Percentiles rank a stretch among this genome's conserved stretches.
Evolutionary conservation across 2,113 vertebrate species (phyloP).

Genomic region (Bufo bufo): DNA sequence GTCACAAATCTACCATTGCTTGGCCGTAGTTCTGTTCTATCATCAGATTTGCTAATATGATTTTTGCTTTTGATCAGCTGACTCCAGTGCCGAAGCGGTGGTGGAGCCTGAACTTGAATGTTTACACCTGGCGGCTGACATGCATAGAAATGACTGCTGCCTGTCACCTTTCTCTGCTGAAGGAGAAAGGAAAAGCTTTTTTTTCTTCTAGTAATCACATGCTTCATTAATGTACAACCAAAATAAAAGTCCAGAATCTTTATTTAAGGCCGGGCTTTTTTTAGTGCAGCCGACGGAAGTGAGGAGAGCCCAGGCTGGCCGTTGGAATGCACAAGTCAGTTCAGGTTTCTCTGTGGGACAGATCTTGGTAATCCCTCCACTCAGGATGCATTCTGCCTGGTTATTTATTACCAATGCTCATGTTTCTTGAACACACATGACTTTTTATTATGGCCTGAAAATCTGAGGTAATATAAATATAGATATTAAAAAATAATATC

Average conservation of each 20-base stretch:
- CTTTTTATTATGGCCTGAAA: conserved; percentile 1
- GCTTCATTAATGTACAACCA: conserved; percentile 32
- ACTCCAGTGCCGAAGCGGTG: too few relatives aligned
- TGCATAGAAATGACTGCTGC: not conserved
- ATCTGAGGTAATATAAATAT: not conserved
- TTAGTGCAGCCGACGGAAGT: conserved; percentile 25
- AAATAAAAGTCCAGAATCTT: not conserved
- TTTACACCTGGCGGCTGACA: too few relatives aligned
- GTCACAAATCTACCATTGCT: not conserved
- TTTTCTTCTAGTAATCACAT: not conserved
- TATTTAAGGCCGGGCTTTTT: conserved; percentile 11
- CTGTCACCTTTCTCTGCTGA: not conserved
- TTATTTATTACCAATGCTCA: conserved; percentile 27
- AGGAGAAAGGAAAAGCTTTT: not conserved
- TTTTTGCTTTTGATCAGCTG: not conserved
- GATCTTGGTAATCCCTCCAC: not conserved
- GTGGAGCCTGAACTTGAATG: not conserved
- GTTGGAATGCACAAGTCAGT: conserved; percentile 22
- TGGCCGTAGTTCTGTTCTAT: not conserved
- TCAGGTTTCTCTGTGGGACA: conserved; percentile 25
- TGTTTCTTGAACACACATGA: conserved; percentile 2
- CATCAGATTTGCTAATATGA: not conserved
- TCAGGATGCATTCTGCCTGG: not conserved
- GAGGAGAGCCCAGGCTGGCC: conserved; percentile 7
- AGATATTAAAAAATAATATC: not conserved